Percentiles rank a stretch among this genome's conserved stretches.
Conservation (phyloP, 2,888 invertebrate species). For the Creontiades dilutus region DNA sequence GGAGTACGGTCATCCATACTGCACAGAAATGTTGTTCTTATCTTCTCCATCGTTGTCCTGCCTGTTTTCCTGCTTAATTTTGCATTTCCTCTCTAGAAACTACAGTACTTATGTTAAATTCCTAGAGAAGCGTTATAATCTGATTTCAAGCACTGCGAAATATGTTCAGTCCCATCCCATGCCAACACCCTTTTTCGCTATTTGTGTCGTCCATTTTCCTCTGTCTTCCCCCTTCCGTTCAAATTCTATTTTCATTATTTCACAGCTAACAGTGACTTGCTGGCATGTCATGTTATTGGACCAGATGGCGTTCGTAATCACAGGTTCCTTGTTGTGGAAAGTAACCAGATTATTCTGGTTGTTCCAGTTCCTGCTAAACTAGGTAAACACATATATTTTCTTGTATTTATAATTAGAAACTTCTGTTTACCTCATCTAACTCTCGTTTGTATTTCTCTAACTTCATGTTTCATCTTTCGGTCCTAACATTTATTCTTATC, state of each 20-base stretch:
- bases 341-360: conserved; percentile 95
- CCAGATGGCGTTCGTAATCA: conserved; percentile 94
- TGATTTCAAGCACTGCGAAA: no score
- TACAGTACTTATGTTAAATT: no score
- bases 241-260: conserved; percentile 47
- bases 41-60: no score
- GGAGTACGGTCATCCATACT: no score
- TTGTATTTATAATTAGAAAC: not conserved
- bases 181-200: not conserved
- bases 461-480: no score
- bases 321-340: conserved; percentile 97
- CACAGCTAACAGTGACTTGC: conserved; percentile 96
- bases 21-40: no score
- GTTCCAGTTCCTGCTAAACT: conserved; percentile 96
- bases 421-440: not conserved
- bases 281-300: conserved; percentile 95
- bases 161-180: no score
- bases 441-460: no score
- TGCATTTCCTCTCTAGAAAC: no score
- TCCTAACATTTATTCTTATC: no score
- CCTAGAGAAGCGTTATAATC: no score
- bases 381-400: conserved; percentile 50
- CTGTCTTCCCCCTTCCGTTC: not conserved
- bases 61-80: no score
- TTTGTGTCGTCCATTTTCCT: not conserved